phyloP scores from a whole-genome alignment of 2,888 invertebrate species.

The Ganaspis brasiliensis region DNA sequence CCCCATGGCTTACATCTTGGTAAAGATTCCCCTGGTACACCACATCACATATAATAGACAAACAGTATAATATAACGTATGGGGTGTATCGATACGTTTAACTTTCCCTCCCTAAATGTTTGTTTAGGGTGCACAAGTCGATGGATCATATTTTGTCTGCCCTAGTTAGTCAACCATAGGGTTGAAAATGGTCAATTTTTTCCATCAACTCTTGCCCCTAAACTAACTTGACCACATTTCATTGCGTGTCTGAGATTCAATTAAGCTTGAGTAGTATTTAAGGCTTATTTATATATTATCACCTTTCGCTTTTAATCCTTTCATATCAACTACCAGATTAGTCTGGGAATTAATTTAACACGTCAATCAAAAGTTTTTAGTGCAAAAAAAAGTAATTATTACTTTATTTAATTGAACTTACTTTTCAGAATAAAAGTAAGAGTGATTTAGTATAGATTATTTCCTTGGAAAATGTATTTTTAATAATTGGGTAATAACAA shows the following conservation, averaged over 20 bases:
- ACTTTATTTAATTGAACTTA: too few relatives aligned
- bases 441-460: too few relatives aligned
- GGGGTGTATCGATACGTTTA: conserved; percentile 68
- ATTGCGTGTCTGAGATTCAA: conserved; percentile 75
- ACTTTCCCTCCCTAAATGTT: conserved; percentile 67
- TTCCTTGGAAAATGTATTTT: too few relatives aligned
- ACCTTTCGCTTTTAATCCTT: conserved; percentile 55
- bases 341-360: not conserved
- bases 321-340: not conserved
- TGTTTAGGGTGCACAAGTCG: conserved; percentile 63
- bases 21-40: conserved; percentile 71
- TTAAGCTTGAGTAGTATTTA: conserved; percentile 73
- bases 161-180: not conserved
- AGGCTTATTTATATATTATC: conserved; percentile 67
- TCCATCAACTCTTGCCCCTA: conserved; percentile 57
- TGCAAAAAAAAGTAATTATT: too few relatives aligned
- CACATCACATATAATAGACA: conserved; percentile 74
- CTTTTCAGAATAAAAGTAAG: too few relatives aligned
- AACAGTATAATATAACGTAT: conserved; percentile 69
- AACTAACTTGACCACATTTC: conserved; percentile 67
- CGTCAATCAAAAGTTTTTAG: too few relatives aligned
- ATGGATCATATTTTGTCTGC: conserved; percentile 60
- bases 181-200: conserved; percentile 66
- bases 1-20: conserved; percentile 49
- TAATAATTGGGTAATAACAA: too few relatives aligned